Evolutionary conservation across 2,113 vertebrate species (phyloP), one percentile per base, ranked within the genome.

Genomic region (Chlamydotis undulata): DNA sequence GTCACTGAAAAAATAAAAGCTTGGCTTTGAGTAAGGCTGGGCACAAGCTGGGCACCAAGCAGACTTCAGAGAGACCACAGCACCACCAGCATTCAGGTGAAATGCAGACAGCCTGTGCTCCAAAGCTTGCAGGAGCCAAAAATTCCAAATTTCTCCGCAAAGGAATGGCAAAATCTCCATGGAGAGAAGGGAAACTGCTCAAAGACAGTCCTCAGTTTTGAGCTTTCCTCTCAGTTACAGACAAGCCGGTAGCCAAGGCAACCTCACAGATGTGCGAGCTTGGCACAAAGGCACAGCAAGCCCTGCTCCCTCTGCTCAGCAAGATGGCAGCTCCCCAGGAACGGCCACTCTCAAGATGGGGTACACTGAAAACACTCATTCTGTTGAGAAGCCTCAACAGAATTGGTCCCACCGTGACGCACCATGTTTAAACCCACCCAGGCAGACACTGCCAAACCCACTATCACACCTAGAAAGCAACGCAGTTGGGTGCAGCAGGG

Each of bases 241-340:
- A 77, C 29, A 11, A 94, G 92, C 76, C 5, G 77, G 96, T 96
- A 97, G 94, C 95, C 94, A 97, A 97, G 96, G 93, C 92, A 96
- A 96, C 96, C 83, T 90, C 8, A 4, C 90, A 96, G 94, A 92
- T 89, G 83, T 89, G 83, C 0, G 12, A 96, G 87, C 94, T 91
- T 91, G 68, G 80, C 61, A n/a, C 1, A 7, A n/a, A 26, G 19
- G 89, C 87, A 70, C 39, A 31, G 87, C 67, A 82, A 90, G 82
- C 78, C 82, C 93, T 59, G 67, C 76, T 96, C 70, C 74, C 81
- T 61, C 47, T 0, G 7, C 83, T 73, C 3, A 0, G 63, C 63
- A 65, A 91, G 85, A 43, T 11, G 0, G 70, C 68, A 35, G 80
- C 56, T 92, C 88, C 59, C 33, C 10, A 8, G 41, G 49, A 61